Percentiles rank a stretch among this genome's conserved stretches.
These are phyloP conservation scores for Resseliella maxima DNA, from an alignment of 2,888 invertebrate genomes.

Conservation along the genomic window DNA sequence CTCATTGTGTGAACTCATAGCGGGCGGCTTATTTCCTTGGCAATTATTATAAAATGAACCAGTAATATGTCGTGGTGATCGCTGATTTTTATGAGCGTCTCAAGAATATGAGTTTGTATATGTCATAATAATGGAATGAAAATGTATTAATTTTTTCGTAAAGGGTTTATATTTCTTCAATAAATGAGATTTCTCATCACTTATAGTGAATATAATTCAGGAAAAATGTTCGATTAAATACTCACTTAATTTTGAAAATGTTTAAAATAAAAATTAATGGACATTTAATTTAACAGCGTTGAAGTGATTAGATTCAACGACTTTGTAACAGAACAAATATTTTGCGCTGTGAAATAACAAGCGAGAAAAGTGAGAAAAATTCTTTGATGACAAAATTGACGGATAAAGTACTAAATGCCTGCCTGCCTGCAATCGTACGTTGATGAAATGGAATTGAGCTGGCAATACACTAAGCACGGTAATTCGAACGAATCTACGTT, in stretches of 20 bases:
- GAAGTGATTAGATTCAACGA: background rate
- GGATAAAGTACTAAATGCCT: slow-evolving; percentile 32
- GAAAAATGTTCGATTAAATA: background rate
- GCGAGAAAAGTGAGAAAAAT: background rate
- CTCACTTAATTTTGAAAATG: background rate
- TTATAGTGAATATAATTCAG: background rate
- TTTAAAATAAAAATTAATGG: background rate
- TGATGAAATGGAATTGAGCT: background rate
- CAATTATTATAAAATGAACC: too few relatives aligned
- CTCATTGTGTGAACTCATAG: background rate
- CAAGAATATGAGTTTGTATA: too few relatives aligned
- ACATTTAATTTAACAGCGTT: background rate
- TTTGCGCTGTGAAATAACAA: background rate
- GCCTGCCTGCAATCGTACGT: background rate
- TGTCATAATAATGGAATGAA: too few relatives aligned
- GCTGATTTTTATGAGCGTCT: too few relatives aligned
- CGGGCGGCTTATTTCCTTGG: background rate
- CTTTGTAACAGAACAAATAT: background rate
- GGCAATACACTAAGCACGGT: background rate
- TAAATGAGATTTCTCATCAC: too few relatives aligned
- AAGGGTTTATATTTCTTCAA: too few relatives aligned
- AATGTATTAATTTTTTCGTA: too few relatives aligned
- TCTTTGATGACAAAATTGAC: slow-evolving; percentile 28
- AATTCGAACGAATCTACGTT: background rate
- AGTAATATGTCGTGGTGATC: too few relatives aligned